phyloP scores from a whole-genome alignment of 2,888 invertebrate genomes.

The Drosophila testacea region DNA sequence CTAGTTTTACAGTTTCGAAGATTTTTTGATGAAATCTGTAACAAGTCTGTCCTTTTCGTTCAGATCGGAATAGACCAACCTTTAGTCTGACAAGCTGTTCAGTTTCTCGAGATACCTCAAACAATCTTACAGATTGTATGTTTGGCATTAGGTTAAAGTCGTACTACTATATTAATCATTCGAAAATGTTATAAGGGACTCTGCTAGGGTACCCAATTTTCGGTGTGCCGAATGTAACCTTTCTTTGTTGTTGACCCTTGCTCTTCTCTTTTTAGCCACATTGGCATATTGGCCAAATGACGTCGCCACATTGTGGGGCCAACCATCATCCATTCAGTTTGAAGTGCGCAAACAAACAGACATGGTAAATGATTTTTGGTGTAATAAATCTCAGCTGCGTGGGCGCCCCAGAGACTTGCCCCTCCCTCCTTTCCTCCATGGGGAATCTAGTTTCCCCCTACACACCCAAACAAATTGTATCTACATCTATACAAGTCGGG shows the following conservation, averaged over 20 bases:
- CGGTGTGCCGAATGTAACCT: too few relatives aligned
- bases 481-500: background rate
- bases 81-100: too few relatives aligned
- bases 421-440: background rate
- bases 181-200: too few relatives aligned
- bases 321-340: conserved; percentile 5
- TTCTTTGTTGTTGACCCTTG: background rate
- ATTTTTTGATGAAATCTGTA: too few relatives aligned
- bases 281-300: conserved; percentile 35
- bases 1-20: too few relatives aligned
- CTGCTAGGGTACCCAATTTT: too few relatives aligned
- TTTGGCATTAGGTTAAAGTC: too few relatives aligned
- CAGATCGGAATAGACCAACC: too few relatives aligned
- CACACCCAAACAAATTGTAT: conserved; percentile 3
- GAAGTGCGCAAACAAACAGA: conserved; percentile 28
- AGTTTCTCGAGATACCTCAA: too few relatives aligned
- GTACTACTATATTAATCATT: too few relatives aligned
- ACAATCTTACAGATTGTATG: too few relatives aligned
- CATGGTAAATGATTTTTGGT: conserved; percentile 40
- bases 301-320: conserved; percentile 8
- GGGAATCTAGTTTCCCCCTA: conserved; percentile 28
- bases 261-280: background rate
- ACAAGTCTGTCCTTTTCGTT: too few relatives aligned
- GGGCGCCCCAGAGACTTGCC: conserved; percentile 48
- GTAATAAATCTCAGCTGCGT: conserved; percentile 59